Percentiles rank a stretch among this genome's conserved stretches.
Evolutionary conservation across 2,797 vertebrate genomes (phyloP).

Genomic region (Gymnocypris eckloni): DNA sequence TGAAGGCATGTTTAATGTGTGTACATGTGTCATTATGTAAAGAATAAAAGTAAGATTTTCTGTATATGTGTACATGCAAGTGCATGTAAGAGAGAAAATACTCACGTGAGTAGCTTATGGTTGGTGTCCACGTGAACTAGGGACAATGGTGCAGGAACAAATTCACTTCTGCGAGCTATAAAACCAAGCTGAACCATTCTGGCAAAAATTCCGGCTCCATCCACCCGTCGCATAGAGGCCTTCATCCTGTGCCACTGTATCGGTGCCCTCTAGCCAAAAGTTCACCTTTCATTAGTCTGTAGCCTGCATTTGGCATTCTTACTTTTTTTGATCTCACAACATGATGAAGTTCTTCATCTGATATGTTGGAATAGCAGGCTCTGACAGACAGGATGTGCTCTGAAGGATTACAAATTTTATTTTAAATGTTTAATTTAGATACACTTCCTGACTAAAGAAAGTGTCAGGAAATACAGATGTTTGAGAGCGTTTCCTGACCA

Average conservation of each 20-base stretch:
- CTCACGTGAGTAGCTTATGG: constrained; percentile 18
- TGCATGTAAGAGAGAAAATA: neutral
- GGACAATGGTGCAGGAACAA: neutral
- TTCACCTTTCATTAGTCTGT: constrained; percentile 21
- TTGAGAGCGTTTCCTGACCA: too few relatives aligned
- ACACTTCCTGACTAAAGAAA: too few relatives aligned
- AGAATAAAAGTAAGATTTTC: neutral
- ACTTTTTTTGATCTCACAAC: too few relatives aligned
- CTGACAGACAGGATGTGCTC: too few relatives aligned
- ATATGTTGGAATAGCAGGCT: too few relatives aligned
- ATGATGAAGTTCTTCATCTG: too few relatives aligned
- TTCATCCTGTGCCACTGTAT: constrained; percentile 1
- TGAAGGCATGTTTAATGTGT: neutral
- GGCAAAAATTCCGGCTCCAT: constrained; percentile 24
- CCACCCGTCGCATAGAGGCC: neutral
- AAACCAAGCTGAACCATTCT: constrained; percentile 11
- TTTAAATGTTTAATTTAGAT: too few relatives aligned
- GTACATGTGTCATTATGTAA: too few relatives aligned
- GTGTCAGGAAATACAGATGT: too few relatives aligned
- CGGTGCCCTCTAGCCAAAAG: neutral
- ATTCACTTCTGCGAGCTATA: neutral
- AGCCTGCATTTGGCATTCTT: too few relatives aligned
- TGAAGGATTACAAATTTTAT: too few relatives aligned
- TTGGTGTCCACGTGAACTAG: constrained; percentile 17
- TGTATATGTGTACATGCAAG: neutral